Conservation (phyloP, 2,797 vertebrate genomes). For the Poecilia picta region DNA sequence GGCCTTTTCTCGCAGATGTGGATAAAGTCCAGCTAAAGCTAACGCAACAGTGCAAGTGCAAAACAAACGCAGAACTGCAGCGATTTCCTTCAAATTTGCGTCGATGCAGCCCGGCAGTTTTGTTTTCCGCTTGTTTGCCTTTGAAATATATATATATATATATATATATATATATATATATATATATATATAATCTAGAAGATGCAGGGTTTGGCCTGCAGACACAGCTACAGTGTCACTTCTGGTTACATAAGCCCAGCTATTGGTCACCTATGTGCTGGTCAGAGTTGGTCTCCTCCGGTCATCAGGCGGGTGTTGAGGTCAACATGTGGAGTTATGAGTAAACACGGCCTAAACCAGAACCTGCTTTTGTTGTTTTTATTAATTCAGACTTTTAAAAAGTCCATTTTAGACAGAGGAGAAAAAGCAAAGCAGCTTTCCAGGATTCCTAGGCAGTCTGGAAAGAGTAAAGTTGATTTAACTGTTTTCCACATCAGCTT, state of each 20-base stretch:
- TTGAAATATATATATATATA: constrained; percentile 19
- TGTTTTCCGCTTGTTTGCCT: constrained; percentile 23
- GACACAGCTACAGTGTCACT: constrained; percentile 54
- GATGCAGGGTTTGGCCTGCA: constrained; percentile 59
- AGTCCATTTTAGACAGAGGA: neutral
- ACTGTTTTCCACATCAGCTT: neutral
- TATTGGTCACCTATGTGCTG: constrained; percentile 49
- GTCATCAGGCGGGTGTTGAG: constrained; percentile 17
- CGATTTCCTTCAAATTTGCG: neutral
- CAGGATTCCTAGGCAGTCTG: neutral
- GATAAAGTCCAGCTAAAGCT: constrained; percentile 31
- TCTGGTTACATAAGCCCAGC: constrained; percentile 56
- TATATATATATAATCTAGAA: too few species aligned
- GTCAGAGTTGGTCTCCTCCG: constrained; percentile 14
- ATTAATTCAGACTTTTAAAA: constrained; percentile 10
- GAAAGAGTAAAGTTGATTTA: neutral
- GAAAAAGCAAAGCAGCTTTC: neutral
- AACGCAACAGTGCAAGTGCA: constrained; percentile 57
- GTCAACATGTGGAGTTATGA: constrained; percentile 27
- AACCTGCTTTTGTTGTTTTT: constrained; percentile 28
- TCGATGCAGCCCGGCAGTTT: neutral
- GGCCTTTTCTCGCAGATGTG: constrained; percentile 44
- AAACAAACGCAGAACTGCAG: constrained; percentile 10
- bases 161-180: too few species aligned
- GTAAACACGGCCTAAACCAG: constrained; percentile 25